phyloP scores from a whole-genome alignment of 2,888 invertebrate species.

The Apamea monoglypha region DNA sequence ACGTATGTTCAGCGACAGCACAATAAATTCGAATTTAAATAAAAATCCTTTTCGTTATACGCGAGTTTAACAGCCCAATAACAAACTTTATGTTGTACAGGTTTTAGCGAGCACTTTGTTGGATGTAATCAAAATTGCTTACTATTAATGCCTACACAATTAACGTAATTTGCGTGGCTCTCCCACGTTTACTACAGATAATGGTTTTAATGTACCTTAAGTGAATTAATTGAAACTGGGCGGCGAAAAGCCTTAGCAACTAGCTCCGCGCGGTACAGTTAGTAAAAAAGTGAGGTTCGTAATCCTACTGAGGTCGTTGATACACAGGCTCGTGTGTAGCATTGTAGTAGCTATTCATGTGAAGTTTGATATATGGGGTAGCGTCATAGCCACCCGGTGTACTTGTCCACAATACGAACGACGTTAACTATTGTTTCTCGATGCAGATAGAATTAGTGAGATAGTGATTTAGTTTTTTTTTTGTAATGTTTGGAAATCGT shows the following conservation, averaged over 20 bases:
- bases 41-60: conserved; percentile 52
- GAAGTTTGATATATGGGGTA: conserved; percentile 71
- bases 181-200: conserved; percentile 57
- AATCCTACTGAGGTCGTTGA: conserved; percentile 29
- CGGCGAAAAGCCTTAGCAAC: conserved; percentile 36
- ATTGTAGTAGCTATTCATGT: conserved; percentile 71
- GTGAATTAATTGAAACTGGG: conserved; percentile 58
- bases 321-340: conserved; percentile 40
- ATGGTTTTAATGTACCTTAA: conserved; percentile 59
- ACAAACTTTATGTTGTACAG: conserved; percentile 42
- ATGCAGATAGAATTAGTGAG: conserved; percentile 16
- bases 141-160: conserved; percentile 58
- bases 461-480: background rate
- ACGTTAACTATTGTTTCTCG: conserved; percentile 60
- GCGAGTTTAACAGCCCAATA: conserved; percentile 36
- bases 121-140: conserved; percentile 57
- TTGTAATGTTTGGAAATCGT: background rate
- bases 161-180: conserved; percentile 55
- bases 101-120: conserved; percentile 51
- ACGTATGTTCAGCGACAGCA: conserved; percentile 65
- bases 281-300: conserved; percentile 40
- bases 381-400: conserved; percentile 72
- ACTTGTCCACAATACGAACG: conserved; percentile 58
- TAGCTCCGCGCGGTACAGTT: conserved; percentile 22
- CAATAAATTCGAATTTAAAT: conserved; percentile 62